Evolutionary conservation across 2,797 vertebrate genomes (phyloP), one percentile per base, ranked within the genome.

Genomic region (Sandelia bainsii): DNA sequence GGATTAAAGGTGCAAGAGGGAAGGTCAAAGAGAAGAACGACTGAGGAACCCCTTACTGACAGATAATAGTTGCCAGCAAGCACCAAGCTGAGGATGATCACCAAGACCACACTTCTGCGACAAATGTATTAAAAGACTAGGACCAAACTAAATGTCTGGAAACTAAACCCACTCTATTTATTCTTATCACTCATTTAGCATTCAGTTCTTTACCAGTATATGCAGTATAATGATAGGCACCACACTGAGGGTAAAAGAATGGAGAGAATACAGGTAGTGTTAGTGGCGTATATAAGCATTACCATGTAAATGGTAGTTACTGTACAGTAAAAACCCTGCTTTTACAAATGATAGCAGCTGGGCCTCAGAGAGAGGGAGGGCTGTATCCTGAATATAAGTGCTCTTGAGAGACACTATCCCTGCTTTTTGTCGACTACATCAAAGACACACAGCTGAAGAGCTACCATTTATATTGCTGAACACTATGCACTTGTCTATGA

Each of bases 1-100:
- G 78, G 90, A 92, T 94, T 92, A 93, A 93, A 93, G 87, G 90
- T 91, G 89, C 78, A 68, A 80, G 82, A 70, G 75, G 80, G 82
- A 86, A 90, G 90, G 92, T 92, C 89, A 90, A 56, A 67, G 48
- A 49, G 58, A 80, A 87, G 64, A 61, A 79, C 3, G 85, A 88
- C 61, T 57, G 86, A 88, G 77, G 79, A 84, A 78, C 64, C 71
- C 73, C 45, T 58, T 42, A 70, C 56, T 92, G 91, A 93, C 63
- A 81, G 88, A 91, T 84, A 90, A 71, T 84, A 90, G 82, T 90
- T 32, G 61, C 59, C 25, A 20, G 66, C 51, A 58, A 77, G 78
- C 48, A 19, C 69, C 66, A 65, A 58, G 75, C 70, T 46, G 29
- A 40, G 73, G 75, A 64, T 53, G 68, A 72, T 77, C 77, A 85